These are phyloP conservation scores for Heliconius cydno DNA, from an alignment of 2,888 invertebrate genomes.

Conservation along the genomic window DNA sequence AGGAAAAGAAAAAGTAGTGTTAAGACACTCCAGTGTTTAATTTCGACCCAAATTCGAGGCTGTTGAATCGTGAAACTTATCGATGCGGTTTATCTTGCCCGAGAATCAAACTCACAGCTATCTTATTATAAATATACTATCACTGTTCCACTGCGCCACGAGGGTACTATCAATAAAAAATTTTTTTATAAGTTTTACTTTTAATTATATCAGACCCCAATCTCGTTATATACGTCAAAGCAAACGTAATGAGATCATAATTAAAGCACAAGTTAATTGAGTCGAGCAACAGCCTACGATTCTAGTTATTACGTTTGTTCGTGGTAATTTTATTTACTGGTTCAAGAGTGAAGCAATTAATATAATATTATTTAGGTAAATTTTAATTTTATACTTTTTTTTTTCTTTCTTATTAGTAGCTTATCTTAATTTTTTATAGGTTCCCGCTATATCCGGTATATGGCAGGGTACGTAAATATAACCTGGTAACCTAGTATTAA, in stretches of 20 bases:
- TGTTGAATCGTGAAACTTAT: no score
- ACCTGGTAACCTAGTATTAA: background rate
- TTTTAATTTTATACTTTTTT: background rate
- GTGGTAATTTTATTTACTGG: background rate
- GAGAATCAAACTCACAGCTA: no score
- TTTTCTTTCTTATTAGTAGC: background rate
- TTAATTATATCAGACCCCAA: background rate
- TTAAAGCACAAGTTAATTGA: slow-evolving; percentile 8
- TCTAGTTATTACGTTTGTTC: background rate
- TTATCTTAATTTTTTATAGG: background rate
- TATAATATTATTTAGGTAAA: background rate
- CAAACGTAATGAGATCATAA: background rate
- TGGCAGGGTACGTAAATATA: background rate
- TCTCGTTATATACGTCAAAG: background rate
- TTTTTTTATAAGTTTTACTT: background rate
- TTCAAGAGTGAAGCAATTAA: background rate
- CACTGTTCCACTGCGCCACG: no score
- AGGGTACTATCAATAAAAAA: no score
- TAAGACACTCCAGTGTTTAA: no score
- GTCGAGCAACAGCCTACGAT: background rate
- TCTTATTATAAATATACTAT: no score
- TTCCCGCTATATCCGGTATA: background rate
- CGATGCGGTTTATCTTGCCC: no score
- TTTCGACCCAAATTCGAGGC: no score
- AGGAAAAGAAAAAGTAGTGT: no score